Percentiles rank a stretch among this genome's conserved stretches.
Conservation (phyloP, 2,113 vertebrate species). For the Chloropsis hardwickii region DNA sequence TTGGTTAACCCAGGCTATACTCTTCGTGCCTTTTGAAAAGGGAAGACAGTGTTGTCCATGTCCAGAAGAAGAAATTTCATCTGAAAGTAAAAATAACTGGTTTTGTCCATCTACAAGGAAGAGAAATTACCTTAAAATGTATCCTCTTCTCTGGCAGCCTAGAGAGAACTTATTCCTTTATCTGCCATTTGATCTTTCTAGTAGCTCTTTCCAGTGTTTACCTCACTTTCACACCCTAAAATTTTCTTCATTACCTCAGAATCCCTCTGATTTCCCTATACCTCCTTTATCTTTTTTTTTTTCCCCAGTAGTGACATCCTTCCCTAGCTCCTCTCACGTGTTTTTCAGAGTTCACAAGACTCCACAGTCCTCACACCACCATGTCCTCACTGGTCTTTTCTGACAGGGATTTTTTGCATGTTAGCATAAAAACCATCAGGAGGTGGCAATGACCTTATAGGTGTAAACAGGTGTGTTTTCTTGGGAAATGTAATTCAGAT, state of each 20-base stretch:
- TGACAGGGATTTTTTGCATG: background rate
- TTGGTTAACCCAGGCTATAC: background rate
- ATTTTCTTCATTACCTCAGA: background rate
- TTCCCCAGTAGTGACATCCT: fast-evolving
- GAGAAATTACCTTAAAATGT: background rate
- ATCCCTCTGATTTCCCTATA: background rate
- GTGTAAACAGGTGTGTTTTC: background rate
- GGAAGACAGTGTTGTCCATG: background rate
- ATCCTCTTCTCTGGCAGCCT: background rate
- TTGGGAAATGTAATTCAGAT: background rate
- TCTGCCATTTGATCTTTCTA: background rate
- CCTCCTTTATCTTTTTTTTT: background rate
- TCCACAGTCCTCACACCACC: background rate
- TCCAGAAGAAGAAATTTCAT: background rate
- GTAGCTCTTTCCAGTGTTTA: background rate
- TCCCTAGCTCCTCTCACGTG: background rate
- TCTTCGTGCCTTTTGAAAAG: background rate
- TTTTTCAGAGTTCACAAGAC: background rate
- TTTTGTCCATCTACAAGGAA: background rate
- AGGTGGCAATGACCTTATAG: background rate
- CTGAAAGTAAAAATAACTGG: background rate
- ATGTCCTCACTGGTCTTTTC: background rate
- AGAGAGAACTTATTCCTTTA: background rate
- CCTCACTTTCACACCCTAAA: background rate
- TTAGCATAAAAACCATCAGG: background rate